Percentiles rank a stretch among this genome's conserved stretches.
These are phyloP conservation scores for Argentina silus DNA, from an alignment of 2,797 vertebrate species.

Conservation along the genomic window DNA sequence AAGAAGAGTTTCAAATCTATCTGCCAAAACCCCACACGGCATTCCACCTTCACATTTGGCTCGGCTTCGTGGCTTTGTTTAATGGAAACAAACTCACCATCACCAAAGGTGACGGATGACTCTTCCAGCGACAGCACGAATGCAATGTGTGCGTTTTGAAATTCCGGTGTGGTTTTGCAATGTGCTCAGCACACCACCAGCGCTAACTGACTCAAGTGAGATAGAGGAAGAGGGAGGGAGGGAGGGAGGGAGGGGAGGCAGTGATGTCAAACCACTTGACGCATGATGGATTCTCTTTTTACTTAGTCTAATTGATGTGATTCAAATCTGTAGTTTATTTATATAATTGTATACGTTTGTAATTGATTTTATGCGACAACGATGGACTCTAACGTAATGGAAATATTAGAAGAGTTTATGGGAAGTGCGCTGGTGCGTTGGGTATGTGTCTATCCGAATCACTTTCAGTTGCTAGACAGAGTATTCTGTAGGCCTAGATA, in stretches of 20 bases:
- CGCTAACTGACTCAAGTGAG: constrained; percentile 41
- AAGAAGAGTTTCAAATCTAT: too few relatives aligned
- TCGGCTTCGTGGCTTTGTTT: background rate
- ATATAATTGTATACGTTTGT: background rate
- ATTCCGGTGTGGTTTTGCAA: constrained; percentile 37
- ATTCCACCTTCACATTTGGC: too few relatives aligned
- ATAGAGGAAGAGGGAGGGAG: constrained; percentile 51
- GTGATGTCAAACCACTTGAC: constrained; percentile 63
- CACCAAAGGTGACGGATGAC: constrained; percentile 28
- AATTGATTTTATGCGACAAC: constrained; percentile 44
- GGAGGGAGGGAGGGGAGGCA: constrained; percentile 55
- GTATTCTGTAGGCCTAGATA: background rate
- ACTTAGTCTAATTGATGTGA: constrained; percentile 9
- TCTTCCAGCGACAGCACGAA: constrained; percentile 39
- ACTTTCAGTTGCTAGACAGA: constrained; percentile 25
- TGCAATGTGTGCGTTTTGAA: constrained; percentile 62
- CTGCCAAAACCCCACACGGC: too few relatives aligned
- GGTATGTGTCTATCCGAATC: constrained; percentile 74
- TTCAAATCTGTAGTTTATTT: constrained; percentile 17
- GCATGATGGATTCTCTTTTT: constrained; percentile 54
- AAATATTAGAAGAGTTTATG: constrained; percentile 83
- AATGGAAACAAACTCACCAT: constrained; percentile 2
- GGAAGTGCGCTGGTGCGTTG: constrained; percentile 79
- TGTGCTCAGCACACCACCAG: constrained; percentile 17
- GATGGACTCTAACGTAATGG: constrained; percentile 77